Conservation (phyloP, 2,113 vertebrate genomes). For the Proteles cristata region DNA sequence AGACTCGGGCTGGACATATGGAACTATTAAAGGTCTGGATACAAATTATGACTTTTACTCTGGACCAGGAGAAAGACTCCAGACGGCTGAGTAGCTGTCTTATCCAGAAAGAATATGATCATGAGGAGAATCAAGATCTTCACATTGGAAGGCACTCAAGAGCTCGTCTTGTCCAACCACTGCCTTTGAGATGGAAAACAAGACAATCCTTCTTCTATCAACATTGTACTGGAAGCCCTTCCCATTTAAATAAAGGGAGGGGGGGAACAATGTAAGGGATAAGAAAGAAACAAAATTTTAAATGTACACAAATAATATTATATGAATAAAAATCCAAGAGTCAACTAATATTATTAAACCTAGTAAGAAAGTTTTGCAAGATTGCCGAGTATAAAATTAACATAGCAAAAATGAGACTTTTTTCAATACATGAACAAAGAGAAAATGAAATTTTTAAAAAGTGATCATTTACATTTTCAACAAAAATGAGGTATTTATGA, state of each 20-base stretch:
- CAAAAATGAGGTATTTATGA: neutral
- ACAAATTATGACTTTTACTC: neutral
- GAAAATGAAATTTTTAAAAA: conserved; percentile 12
- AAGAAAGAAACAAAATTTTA: neutral
- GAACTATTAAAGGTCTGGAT: neutral
- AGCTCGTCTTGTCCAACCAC: neutral
- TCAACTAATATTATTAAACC: neutral
- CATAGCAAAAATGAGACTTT: neutral
- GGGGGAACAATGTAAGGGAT: neutral
- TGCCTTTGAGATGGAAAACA: neutral
- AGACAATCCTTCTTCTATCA: neutral
- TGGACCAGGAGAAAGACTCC: neutral
- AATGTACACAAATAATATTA: neutral
- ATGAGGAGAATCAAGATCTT: conserved; percentile 22
- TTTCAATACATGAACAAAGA: conserved; percentile 18
- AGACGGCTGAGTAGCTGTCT: neutral
- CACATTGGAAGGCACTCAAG: neutral
- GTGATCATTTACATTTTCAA: neutral
- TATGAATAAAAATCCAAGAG: neutral
- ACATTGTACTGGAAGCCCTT: neutral
- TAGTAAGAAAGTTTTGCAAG: neutral
- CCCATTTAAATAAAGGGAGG: neutral
- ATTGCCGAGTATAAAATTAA: conserved; percentile 12
- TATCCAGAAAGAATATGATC: neutral
- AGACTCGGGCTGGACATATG: neutral